These are phyloP conservation scores for Carterocephalus palaemon DNA, from an alignment of 2,888 invertebrate genomes.

Conservation along the genomic window DNA sequence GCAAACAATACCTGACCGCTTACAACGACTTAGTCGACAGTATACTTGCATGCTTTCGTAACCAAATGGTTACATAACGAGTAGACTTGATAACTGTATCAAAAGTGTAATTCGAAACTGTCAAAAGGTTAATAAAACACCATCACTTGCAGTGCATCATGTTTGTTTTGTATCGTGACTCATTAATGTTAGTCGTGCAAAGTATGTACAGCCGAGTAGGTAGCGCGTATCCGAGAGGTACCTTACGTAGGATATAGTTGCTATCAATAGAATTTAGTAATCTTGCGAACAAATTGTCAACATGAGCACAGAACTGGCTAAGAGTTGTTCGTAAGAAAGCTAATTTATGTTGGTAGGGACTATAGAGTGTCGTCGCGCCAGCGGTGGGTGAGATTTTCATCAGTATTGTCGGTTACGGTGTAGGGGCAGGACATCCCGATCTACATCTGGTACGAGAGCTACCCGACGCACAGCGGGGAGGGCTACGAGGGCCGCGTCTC, in stretches of 20 bases:
- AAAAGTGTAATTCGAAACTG: slow-evolving; percentile 10
- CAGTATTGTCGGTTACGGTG: slow-evolving; percentile 44
- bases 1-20: background rate
- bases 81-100: slow-evolving; percentile 12
- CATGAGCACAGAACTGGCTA: too few species aligned
- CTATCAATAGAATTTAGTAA: too few species aligned
- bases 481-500: slow-evolving; percentile 96
- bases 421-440: slow-evolving; percentile 98
- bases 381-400: slow-evolving; percentile 37
- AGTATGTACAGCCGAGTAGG: slow-evolving; percentile 18
- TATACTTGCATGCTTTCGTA: slow-evolving; percentile 16
- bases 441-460: slow-evolving; percentile 99
- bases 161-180: slow-evolving; percentile 23
- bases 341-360: slow-evolving; percentile 25
- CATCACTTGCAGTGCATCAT: slow-evolving; percentile 19
- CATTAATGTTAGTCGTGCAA: slow-evolving; percentile 21
- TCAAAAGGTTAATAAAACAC: slow-evolving; percentile 14
- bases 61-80: slow-evolving; percentile 11
- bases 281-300: too few species aligned
- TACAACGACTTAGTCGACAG: background rate
- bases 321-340: too few species aligned
- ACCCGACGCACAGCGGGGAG: slow-evolving; percentile 97
- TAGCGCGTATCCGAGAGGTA: slow-evolving; percentile 26
- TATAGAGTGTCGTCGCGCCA: too few species aligned
- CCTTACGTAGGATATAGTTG: too few species aligned